A percentile compares a stretch with the other conserved stretches of the same genome.
Conservation (phyloP, 2,888 invertebrate genomes). For the Mamestra brassicae region DNA sequence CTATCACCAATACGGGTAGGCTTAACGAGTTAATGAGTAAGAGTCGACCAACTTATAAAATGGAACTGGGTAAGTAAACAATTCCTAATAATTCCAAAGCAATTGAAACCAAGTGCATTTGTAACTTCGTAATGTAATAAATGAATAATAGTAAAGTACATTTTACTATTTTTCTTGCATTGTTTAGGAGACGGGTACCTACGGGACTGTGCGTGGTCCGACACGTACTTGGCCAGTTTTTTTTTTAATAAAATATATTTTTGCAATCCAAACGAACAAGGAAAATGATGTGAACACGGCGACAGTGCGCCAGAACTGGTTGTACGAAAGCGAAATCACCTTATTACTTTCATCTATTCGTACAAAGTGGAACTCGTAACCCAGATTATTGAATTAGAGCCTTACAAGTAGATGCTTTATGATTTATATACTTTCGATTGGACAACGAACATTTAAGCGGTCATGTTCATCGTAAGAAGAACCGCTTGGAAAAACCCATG, state of each 20-base stretch:
- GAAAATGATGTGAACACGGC: conserved; percentile 60
- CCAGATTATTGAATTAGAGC: conserved; percentile 72
- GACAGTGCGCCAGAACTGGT: conserved; percentile 75
- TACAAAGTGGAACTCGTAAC: conserved; percentile 75
- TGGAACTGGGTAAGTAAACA: no score
- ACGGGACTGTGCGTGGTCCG: no score
- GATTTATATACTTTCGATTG: conserved; percentile 68
- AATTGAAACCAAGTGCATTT: no score
- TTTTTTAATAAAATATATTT: conserved; percentile 6
- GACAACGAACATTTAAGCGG: conserved; percentile 40
- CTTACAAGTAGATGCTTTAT: conserved; percentile 53
- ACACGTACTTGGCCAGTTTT: no score
- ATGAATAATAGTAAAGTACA: no score
- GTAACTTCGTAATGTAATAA: no score
- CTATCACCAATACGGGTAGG: no score
- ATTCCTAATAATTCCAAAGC: no score
- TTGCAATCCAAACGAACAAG: conserved; percentile 52
- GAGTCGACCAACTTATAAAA: no score
- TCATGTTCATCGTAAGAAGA: conserved; percentile 31
- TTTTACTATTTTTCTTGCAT: no score
- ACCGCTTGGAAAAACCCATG: conserved; percentile 49
- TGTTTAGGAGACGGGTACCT: no score
- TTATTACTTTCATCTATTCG: conserved; percentile 85
- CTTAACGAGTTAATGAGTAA: no score
- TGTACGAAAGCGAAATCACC: conserved; percentile 83